A percentile compares a stretch with the other conserved stretches of the same genome.
These are phyloP conservation scores for Iguana delicatissima DNA, from an alignment of 2,797 vertebrate species.

Conservation along the genomic window DNA sequence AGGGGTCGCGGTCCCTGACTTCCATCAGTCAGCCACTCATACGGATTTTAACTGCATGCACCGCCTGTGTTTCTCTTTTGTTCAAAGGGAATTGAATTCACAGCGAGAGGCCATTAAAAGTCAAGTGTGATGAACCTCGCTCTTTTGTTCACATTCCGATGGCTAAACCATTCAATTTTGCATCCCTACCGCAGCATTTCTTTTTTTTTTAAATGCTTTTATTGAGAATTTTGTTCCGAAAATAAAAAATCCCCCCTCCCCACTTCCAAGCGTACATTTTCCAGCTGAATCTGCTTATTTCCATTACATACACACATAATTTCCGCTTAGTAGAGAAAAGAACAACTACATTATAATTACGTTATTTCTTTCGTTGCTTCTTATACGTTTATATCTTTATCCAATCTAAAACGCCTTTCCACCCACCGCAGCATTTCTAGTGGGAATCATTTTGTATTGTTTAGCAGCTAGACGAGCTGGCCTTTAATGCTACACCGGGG, in stretches of 20 bases:
- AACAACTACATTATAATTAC: too few species aligned
- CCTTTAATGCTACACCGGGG: neutral
- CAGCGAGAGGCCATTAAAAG: neutral
- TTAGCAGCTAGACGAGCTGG: neutral
- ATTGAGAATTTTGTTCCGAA: too few species aligned
- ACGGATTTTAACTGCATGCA: neutral
- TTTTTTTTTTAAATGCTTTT: too few species aligned
- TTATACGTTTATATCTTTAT: too few species aligned
- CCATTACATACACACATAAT: too few species aligned
- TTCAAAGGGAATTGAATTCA: slow-evolving; percentile 20
- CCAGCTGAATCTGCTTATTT: too few species aligned
- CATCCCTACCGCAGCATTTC: neutral
- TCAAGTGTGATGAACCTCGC: neutral
- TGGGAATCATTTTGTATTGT: neutral
- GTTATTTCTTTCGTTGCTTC: too few species aligned
- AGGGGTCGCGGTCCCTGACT: neutral
- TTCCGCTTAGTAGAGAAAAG: too few species aligned
- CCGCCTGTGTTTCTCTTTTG: neutral
- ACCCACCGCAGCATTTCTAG: neutral
- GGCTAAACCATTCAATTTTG: neutral
- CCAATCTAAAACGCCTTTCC: too few species aligned
- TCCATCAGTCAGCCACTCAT: neutral
- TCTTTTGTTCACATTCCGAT: neutral
- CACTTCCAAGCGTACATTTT: too few species aligned
- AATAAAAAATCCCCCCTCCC: too few species aligned